Evolutionary conservation across 2,113 vertebrate species (phyloP).

Genomic region (Okapia johnstoni): DNA sequence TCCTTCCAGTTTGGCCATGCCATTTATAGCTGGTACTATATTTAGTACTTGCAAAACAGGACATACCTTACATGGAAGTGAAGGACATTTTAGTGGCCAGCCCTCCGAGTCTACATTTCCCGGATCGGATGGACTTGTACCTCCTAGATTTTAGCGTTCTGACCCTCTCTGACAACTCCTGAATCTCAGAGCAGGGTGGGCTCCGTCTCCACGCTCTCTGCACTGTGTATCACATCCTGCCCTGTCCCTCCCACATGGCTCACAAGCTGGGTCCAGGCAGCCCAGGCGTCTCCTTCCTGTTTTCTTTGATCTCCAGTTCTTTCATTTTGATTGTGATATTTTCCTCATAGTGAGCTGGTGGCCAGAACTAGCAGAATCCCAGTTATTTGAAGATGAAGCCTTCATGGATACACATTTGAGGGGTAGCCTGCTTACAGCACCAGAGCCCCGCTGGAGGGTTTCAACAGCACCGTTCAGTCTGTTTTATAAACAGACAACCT

Average conservation of each 20-base stretch:
- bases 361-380: background rate
- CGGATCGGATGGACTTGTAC: background rate
- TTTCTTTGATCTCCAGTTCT: background rate
- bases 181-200: background rate
- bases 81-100: background rate
- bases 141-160: background rate
- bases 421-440: background rate
- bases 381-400: background rate
- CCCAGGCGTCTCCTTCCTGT: background rate
- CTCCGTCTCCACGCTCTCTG: background rate
- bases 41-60: background rate
- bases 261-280: background rate
- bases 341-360: background rate
- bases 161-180: background rate
- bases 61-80: background rate
- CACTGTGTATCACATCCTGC: background rate
- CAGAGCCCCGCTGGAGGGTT: background rate
- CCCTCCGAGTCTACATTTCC: background rate
- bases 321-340: background rate
- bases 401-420: background rate
- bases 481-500: background rate
- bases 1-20: background rate
- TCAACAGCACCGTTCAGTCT: fast-evolving
- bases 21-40: background rate
- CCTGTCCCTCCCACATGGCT: background rate